Conservation (phyloP, 2,113 vertebrate genomes). For the Glaucidium brasilianum region DNA sequence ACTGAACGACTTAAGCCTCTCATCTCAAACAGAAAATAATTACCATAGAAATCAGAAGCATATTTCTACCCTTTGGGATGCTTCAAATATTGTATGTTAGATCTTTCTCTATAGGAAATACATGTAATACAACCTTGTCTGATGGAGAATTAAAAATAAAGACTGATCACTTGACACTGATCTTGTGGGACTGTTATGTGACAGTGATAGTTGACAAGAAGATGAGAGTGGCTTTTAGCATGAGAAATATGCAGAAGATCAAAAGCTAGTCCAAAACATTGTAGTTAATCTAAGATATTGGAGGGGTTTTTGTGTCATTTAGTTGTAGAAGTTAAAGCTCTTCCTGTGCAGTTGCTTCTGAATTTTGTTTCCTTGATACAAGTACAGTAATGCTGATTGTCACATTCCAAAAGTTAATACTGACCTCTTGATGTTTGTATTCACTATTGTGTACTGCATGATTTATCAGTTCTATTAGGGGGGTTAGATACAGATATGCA, state of each 20-base stretch:
- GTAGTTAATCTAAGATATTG: rapidly evolving
- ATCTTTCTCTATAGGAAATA: not conserved
- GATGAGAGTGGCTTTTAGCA: not conserved
- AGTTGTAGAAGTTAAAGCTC: not conserved
- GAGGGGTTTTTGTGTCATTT: not conserved
- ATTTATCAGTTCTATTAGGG: not conserved
- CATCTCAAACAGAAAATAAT: not conserved
- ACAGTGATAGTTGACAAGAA: not conserved
- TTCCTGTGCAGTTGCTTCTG: not conserved
- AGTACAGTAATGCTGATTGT: not conserved
- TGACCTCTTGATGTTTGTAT: not conserved
- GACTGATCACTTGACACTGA: not conserved
- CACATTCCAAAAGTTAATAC: not conserved
- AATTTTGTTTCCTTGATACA: not conserved
- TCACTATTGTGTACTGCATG: not conserved
- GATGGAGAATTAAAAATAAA: not conserved
- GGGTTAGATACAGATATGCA: not conserved
- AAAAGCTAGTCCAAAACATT: not conserved
- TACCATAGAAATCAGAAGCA: not conserved
- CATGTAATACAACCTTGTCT: not conserved
- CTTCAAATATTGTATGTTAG: not conserved
- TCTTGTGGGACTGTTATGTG: not conserved
- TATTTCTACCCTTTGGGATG: not conserved
- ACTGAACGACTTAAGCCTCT: not conserved
- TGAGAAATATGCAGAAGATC: not conserved